phyloP scores from a whole-genome alignment of 23 tunicate species.

The Diplosoma virens region DNA sequence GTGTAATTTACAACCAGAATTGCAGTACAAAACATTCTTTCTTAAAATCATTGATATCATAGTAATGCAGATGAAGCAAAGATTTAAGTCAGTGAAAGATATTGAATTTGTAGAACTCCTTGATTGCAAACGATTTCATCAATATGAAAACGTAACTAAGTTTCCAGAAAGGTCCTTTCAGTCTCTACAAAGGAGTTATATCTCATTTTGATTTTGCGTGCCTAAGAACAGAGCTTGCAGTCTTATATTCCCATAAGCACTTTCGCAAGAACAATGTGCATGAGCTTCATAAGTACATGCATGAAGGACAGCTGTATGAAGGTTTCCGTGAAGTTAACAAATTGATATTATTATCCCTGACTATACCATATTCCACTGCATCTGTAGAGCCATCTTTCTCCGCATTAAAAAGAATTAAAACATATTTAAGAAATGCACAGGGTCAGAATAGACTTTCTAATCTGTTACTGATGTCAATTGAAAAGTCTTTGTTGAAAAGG shows the following conservation, averaged over 20 bases:
- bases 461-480: no score
- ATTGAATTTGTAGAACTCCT: not conserved
- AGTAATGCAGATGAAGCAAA: not conserved
- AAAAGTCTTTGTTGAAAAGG: no score
- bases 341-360: no score
- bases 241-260: constrained; percentile 1
- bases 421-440: no score
- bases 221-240: constrained; percentile 4
- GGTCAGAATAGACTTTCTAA: no score
- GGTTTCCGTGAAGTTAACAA: not conserved
- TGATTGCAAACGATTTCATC: constrained; percentile 2
- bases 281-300: not conserved
- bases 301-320: constrained; percentile 10
- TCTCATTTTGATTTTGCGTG: not conserved
- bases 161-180: not conserved
- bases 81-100: constrained; percentile 20
- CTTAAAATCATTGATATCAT: not conserved
- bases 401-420: no score
- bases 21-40: not conserved
- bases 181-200: not conserved
- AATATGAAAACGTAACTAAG: not conserved
- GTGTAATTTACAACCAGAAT: not conserved
- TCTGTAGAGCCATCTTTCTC: no score
- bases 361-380: no score
- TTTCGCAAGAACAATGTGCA: constrained; percentile 5